Evolutionary conservation across 2,113 vertebrate species (phyloP).

Genomic region (Xenopus tropicalis): UCB_Xtro_10.0 CM004451.2:60144501-60145000

Average conservation of each 20-base stretch:
- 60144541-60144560: too few relatives aligned
- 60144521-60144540: too few relatives aligned
- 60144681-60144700: too few relatives aligned
- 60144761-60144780: conserved; percentile 24
- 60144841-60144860: conserved; percentile 12
- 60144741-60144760: not conserved
- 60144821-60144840: conserved; percentile 32
- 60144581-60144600: too few relatives aligned
- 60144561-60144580: too few relatives aligned
- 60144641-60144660: too few relatives aligned
- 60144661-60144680: too few relatives aligned
- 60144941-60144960: conserved; percentile 33
- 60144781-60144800: conserved; percentile 17
- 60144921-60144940: not conserved
- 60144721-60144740: conserved; percentile 4
- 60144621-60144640: too few relatives aligned
- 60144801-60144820: conserved; percentile 33
- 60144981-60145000: conserved; percentile 34
- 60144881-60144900: conserved; percentile 16
- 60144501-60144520: too few relatives aligned
- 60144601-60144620: too few relatives aligned
- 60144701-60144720: too few relatives aligned
- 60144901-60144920: conserved; percentile 17
- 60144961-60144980: conserved; percentile 19
- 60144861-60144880: conserved; percentile 17